phyloP scores from a whole-genome alignment of 2,797 vertebrate genomes.

The Brotogeris chrysoptera region DNA sequence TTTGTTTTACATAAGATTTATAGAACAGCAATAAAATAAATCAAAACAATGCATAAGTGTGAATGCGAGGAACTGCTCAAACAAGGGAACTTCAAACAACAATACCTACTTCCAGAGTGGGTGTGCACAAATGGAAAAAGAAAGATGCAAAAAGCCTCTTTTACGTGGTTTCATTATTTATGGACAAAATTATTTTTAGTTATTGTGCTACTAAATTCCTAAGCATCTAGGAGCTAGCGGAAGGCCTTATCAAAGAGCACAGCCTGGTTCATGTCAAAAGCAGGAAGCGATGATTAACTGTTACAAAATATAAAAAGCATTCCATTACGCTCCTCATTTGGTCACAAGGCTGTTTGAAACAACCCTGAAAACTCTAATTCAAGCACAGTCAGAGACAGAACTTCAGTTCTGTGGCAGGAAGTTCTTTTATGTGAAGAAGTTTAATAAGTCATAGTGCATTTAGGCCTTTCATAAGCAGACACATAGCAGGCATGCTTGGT shows the following conservation, averaged over 20 bases:
- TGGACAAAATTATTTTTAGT: conserved; percentile 76
- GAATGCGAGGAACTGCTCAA: conserved; percentile 52
- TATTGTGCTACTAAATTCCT: conserved; percentile 70
- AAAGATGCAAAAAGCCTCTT: conserved; percentile 26
- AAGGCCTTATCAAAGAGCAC: conserved; percentile 78
- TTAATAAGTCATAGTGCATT: neutral
- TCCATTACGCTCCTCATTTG: neutral
- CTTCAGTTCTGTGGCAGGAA: neutral
- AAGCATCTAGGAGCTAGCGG: conserved; percentile 71
- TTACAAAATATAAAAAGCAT: conserved; percentile 71
- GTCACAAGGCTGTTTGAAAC: conserved; percentile 41
- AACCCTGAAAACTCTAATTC: neutral
- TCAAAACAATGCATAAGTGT: conserved; percentile 33
- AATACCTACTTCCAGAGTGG: conserved; percentile 27
- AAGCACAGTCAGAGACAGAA: neutral
- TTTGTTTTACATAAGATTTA: conserved; percentile 8
- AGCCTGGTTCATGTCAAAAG: conserved; percentile 84
- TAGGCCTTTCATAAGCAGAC: neutral
- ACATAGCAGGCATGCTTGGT: neutral
- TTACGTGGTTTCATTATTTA: conserved; percentile 69
- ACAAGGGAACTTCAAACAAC: conserved; percentile 63
- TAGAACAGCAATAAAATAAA: conserved; percentile 35
- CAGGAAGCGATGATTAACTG: conserved; percentile 83
- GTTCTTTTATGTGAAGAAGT: neutral
- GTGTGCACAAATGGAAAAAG: conserved; percentile 47